Percentiles rank a stretch among this genome's conserved stretches.
These are phyloP conservation scores for Drosophila infuscata DNA, from an alignment of 2,888 invertebrate species.

Conservation along the genomic window DNA sequence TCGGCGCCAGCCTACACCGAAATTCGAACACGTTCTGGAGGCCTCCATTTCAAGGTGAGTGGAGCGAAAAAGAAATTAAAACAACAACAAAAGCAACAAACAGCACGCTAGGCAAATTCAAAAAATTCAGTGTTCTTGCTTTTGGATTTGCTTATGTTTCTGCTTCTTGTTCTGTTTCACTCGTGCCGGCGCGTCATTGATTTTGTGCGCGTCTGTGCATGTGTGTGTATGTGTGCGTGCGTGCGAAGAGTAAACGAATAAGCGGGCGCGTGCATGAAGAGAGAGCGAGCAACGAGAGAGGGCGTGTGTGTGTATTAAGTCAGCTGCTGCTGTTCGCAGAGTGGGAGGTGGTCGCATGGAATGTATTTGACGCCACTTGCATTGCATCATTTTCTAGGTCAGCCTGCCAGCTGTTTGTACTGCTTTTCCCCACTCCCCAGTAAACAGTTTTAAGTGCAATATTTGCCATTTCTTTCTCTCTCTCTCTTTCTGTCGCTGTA, in stretches of 20 bases:
- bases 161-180: conserved; percentile 33
- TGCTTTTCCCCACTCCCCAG: conserved; percentile 1
- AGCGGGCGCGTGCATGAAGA: conserved; percentile 15
- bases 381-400: conserved; percentile 49
- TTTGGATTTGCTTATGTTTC: conserved; percentile 9
- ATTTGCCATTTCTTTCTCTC: background rate
- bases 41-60: conserved; percentile 76
- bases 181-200: conserved; percentile 54
- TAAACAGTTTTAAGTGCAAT: conserved; percentile 12
- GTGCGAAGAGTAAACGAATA: conserved; percentile 25
- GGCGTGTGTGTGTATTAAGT: conserved; percentile 17
- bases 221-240: conserved; percentile 8
- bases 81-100: conserved; percentile 9
- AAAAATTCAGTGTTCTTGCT: conserved; percentile 15
- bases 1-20: conserved; percentile 79
- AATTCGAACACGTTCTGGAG: conserved; percentile 74
- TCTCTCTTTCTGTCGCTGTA: background rate
- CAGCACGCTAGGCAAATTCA: conserved; percentile 18
- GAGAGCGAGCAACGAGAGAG: conserved; percentile 33
- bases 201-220: conserved; percentile 17
- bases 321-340: conserved; percentile 35
- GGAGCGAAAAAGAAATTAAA: conserved; percentile 4
- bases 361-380: conserved; percentile 29
- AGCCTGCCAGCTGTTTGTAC: conserved; percentile 46
- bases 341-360: background rate